Evolutionary conservation across 2,797 vertebrate genomes (phyloP).

Genomic region (Tokudaia muenninki): DNA sequence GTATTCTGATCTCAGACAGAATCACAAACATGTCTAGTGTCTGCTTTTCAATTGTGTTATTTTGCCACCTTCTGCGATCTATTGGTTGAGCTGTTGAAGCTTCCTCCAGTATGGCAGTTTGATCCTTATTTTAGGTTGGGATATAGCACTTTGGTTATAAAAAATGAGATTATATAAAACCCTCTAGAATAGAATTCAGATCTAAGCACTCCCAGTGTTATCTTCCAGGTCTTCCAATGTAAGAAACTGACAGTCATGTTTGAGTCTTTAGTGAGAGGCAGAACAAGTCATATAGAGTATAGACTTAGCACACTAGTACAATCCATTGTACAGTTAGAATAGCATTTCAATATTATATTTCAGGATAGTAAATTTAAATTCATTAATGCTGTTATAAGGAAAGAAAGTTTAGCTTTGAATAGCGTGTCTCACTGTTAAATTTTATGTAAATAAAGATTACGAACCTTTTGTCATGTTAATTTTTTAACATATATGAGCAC

Average conservation of each 20-base stretch:
- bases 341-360: neutral
- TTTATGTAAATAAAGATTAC: neutral
- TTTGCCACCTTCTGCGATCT: neutral
- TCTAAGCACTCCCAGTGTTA: no score
- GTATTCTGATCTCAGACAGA: neutral
- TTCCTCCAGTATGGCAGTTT: neutral
- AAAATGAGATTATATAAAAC: neutral
- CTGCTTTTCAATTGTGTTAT: neutral
- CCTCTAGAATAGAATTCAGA: neutral
- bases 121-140: neutral
- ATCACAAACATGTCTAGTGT: neutral
- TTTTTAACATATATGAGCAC: neutral
- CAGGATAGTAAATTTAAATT: neutral
- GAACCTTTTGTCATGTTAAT: neutral
- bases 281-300: neutral
- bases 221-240: no score
- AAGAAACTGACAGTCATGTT: neutral
- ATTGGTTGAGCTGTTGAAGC: neutral
- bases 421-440: neutral
- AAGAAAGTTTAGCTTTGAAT: conserved; percentile 9
- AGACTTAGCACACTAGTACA: neutral
- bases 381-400: neutral
- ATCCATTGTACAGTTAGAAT: neutral
- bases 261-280: neutral
- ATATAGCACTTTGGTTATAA: neutral